Conservation (phyloP, 2,797 vertebrate species). For the Gallirallus australis region DNA sequence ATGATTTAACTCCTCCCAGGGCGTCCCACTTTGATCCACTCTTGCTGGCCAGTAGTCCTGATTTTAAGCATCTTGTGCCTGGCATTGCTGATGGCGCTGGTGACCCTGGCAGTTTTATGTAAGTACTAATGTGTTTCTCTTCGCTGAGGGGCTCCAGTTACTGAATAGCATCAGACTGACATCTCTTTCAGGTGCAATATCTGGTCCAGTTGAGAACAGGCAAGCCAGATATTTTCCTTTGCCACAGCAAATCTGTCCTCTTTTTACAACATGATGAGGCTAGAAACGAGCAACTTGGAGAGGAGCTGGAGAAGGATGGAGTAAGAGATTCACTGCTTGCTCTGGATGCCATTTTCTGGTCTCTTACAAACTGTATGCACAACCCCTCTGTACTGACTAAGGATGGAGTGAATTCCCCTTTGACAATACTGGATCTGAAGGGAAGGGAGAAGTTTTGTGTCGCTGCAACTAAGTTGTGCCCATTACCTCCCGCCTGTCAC, state of each 20-base stretch:
- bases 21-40: background rate
- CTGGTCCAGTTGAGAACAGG: background rate
- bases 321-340: background rate
- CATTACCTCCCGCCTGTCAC: accelerated
- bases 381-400: background rate
- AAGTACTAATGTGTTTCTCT: background rate
- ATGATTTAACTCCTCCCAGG: background rate
- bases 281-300: background rate
- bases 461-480: background rate
- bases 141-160: background rate
- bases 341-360: background rate
- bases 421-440: background rate
- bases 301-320: background rate
- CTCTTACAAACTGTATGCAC: background rate
- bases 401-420: background rate
- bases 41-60: background rate
- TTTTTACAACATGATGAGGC: background rate
- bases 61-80: background rate
- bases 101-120: background rate
- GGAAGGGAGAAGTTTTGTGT: background rate
- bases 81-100: background rate
- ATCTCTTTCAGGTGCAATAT: background rate
- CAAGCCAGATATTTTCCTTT: background rate
- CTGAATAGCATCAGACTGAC: background rate
- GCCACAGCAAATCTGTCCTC: background rate